These are phyloP conservation scores for Ischnura elegans DNA, from an alignment of 2,888 invertebrate species.

Conservation along the genomic window DNA sequence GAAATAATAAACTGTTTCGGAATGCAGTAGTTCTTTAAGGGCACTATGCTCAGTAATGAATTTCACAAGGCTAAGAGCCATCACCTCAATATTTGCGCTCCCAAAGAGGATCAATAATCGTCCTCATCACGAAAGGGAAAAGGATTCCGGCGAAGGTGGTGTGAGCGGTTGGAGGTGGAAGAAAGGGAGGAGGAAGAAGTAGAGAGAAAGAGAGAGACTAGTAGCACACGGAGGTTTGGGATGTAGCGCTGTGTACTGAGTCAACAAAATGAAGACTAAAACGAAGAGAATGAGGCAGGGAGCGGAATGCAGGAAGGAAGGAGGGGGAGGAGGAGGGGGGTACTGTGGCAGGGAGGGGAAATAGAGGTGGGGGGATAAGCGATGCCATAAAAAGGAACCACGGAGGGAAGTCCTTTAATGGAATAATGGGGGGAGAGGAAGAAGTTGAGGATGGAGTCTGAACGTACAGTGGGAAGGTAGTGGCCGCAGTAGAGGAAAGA, in stretches of 20 bases:
- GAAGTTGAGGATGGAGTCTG: neutral
- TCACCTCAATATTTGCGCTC: no score
- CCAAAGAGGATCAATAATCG: no score
- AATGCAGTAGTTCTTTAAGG: no score
- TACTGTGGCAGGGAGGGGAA: neutral
- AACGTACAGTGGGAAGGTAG: no score
- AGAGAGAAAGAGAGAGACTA: neutral
- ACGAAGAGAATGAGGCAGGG: neutral
- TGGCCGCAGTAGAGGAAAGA: neutral
- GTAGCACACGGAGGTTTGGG: neutral
- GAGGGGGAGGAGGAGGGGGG: neutral
- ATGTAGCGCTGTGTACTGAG: neutral
- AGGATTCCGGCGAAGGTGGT: neutral
- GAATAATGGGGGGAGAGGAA: neutral
- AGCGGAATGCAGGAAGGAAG: neutral
- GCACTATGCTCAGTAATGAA: no score
- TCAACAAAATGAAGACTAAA: conserved; percentile 19
- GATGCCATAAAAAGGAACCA: neutral
- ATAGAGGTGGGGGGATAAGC: neutral
- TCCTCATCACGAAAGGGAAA: no score
- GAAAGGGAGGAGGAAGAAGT: no score
- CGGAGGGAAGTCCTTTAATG: neutral
- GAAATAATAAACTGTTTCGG: no score
- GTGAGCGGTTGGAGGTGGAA: neutral
- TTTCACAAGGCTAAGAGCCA: no score